phyloP scores from a whole-genome alignment of 2,113 vertebrate species.

The Thalassarche chlororhynchos region DNA sequence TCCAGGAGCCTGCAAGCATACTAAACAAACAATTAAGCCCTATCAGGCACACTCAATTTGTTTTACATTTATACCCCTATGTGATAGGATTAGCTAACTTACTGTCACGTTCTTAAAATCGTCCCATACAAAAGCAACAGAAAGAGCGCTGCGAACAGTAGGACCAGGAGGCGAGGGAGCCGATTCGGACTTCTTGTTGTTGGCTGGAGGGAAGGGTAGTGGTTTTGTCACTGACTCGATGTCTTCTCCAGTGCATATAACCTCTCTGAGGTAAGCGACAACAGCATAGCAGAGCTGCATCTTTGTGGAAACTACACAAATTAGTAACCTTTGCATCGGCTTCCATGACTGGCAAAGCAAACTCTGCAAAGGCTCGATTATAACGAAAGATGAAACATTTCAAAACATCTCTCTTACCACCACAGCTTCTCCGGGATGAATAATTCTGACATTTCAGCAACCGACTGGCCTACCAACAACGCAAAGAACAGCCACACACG shows the following conservation, averaged over 20 bases:
- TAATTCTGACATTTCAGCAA: not conserved
- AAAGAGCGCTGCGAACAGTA: not conserved
- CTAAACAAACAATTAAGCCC: not conserved
- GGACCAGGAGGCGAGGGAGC: fast-evolving
- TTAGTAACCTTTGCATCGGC: not conserved
- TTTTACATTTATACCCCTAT: not conserved
- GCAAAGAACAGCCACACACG: too few relatives aligned
- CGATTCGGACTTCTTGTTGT: fast-evolving
- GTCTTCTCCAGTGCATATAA: not conserved
- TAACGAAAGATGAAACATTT: not conserved
- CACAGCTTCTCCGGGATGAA: not conserved
- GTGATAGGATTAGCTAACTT: not conserved
- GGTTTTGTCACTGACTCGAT: not conserved
- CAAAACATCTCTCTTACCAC: not conserved
- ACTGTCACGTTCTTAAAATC: not conserved
- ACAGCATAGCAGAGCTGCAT: not conserved
- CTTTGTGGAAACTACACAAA: not conserved
- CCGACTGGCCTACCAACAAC: too few relatives aligned
- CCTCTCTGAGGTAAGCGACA: too few relatives aligned
- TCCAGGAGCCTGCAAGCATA: not conserved
- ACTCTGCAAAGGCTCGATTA: not conserved
- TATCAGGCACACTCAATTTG: not conserved
- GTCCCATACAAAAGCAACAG: not conserved
- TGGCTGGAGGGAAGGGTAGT: fast-evolving
- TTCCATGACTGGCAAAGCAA: not conserved